Base-by-base conservation (phyloP, 2,113 vertebrate genomes). In the Genyomyrus donnyi region DNA sequence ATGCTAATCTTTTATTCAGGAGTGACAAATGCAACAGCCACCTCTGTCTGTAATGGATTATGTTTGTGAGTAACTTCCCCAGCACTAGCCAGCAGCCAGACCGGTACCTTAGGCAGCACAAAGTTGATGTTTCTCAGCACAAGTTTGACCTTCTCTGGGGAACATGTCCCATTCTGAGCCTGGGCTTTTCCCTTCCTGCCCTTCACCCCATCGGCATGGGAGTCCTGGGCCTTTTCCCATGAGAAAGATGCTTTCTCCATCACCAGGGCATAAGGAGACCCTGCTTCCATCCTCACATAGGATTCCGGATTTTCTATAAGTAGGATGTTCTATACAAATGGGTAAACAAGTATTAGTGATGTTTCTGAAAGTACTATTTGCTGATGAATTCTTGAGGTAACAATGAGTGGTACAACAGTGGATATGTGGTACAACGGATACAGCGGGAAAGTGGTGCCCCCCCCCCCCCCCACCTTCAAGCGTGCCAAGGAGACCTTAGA, bases 241-340 rank as follows among this genome's bases (percentile, higher is more conserved):
- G 94, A 95, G 74, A 97, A 91, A 3, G 96, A 96, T 1, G 96
- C 97, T 15, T 96, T 95, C 90, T 93, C 93, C 94, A 97, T 93
- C 88, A 95, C 92, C 52, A 97, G 90, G 13, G 96, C 96, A 5
- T 91, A 94, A n/a, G 90, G 90, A 80, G 91, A 92, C 80, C 94
- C 93, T 84, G 94, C 92, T 70, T 88, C 92, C 24, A 94, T 93
- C 24, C 84, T 92, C 91, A 98, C 88, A 92, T 97, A 98, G 0
- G 93, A 84, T 7, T 96, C 93, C 42, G 96, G 95, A 45, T 95
- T 96, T 93, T 96, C 91, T 66, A 95, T 89, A 90, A 95, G 24
- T 89, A 98, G 88, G 80, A 98, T 93, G 93, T 94, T 97, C 97
- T 98, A 92, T 97, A 92, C 91, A 88, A 91, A 91, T 89, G 92